Evolutionary conservation across 1,140 invertebrate species (phyloP).

Genomic region (Brachionus calyciflorus): DNA sequence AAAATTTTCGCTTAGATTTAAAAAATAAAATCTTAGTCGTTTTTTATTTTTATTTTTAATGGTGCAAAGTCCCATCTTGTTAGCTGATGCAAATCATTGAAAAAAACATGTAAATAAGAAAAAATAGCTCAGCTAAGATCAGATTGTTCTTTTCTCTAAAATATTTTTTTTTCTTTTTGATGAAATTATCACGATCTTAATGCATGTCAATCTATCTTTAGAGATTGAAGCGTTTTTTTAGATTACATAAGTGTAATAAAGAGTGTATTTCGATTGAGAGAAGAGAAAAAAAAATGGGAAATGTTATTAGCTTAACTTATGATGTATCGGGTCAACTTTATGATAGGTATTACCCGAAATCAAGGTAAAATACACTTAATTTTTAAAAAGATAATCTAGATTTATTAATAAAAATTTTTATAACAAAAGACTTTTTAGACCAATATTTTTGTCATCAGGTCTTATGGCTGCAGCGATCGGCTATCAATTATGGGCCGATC

Average conservation of each 20-base stretch:
- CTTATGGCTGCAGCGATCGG: not conserved
- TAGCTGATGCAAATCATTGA: too few species aligned
- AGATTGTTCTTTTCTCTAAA: too few species aligned
- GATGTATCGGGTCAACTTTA: not conserved
- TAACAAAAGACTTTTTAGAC: not conserved
- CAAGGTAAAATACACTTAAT: too few species aligned
- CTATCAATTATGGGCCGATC: not conserved
- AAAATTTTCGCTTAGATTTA: not conserved
- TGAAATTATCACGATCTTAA: conserved; percentile 7
- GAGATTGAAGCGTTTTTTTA: conserved; percentile 22
- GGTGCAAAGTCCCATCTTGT: too few species aligned
- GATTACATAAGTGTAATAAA: conserved; percentile 1
- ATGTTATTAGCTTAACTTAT: conserved; percentile 7
- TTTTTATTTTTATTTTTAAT: not conserved
- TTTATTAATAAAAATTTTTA: too few species aligned
- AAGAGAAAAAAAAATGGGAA: conserved; percentile 12
- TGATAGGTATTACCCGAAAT: conserved; percentile 22
- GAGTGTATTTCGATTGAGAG: not conserved
- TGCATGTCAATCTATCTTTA: conserved; percentile 6
- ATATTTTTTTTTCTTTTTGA: too few species aligned
- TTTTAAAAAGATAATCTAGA: too few species aligned
- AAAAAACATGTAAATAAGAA: too few species aligned
- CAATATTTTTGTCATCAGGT: conserved; percentile 2
- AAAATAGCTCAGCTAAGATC: too few species aligned
- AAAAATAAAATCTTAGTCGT: not conserved